These are phyloP conservation scores for Manis pentadactyla DNA, from an alignment of 2,797 vertebrate species.

Conservation along the genomic window DNA sequence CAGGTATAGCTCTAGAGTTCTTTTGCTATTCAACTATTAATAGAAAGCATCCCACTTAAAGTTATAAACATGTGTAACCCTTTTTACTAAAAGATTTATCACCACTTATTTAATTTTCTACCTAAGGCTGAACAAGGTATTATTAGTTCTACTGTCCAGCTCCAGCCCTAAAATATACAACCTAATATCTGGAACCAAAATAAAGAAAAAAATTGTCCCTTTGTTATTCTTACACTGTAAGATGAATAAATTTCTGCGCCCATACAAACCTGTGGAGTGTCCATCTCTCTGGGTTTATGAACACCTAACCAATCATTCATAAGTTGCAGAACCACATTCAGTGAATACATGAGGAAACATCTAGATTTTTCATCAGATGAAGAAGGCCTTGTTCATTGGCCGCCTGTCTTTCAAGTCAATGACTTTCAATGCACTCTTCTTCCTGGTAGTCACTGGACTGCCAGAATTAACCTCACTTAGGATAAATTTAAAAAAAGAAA, in stretches of 20 bases:
- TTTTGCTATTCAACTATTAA: too few relatives aligned
- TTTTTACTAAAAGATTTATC: too few relatives aligned
- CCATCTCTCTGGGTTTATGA: background rate
- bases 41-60: too few relatives aligned
- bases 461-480: background rate
- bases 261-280: background rate
- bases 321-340: background rate
- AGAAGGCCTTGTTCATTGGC: background rate
- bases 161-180: conserved; percentile 6
- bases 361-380: background rate
- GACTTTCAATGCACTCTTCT: background rate
- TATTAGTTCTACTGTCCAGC: background rate
- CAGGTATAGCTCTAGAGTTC: too few relatives aligned
- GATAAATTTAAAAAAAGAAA: background rate
- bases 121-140: conserved; percentile 10
- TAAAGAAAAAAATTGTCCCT: background rate
- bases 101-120: too few relatives aligned
- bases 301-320: background rate
- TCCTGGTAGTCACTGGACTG: background rate
- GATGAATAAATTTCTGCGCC: background rate
- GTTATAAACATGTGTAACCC: too few relatives aligned
- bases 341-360: background rate
- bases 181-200: conserved; percentile 30
- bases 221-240: background rate
- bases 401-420: background rate